Evolutionary conservation across 2,888 invertebrate species (phyloP).

Genomic region (Coenonympha glycerion): DNA sequence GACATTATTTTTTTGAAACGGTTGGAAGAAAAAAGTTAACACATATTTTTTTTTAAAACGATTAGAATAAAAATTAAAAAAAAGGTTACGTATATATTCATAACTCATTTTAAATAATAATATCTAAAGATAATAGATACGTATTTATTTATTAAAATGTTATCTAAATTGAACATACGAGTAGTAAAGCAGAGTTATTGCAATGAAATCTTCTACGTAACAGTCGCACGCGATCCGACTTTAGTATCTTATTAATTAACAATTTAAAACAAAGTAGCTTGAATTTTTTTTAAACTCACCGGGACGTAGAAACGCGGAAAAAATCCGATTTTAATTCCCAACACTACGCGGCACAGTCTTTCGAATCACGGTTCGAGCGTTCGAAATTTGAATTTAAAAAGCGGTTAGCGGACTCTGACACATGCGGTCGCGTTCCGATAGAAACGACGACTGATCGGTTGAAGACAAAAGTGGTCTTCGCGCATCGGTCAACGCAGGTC

Average conservation of each 20-base stretch:
- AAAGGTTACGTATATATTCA: too few relatives aligned
- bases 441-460: constrained; percentile 55
- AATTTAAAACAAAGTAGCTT: constrained; percentile 4
- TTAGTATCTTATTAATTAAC: constrained; percentile 2
- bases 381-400: constrained; percentile 28
- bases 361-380: constrained; percentile 23
- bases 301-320: constrained; percentile 45
- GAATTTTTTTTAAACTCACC: constrained; percentile 48
- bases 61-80: too few relatives aligned
- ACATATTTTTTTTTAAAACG: too few relatives aligned
- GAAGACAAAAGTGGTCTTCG: constrained; percentile 53
- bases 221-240: constrained; percentile 2
- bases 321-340: constrained; percentile 47
- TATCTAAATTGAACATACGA: too few relatives aligned
- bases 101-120: too few relatives aligned
- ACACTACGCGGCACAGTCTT: constrained; percentile 48
- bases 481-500: constrained; percentile 48
- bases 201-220: neutral
- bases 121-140: too few relatives aligned
- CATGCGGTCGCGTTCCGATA: constrained; percentile 54
- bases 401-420: constrained; percentile 23
- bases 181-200: too few relatives aligned
- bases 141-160: too few relatives aligned
- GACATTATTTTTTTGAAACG: too few relatives aligned
- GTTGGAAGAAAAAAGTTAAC: too few relatives aligned